These are phyloP conservation scores for Boleophthalmus pectinirostris DNA, from an alignment of 2,113 vertebrate species.

Conservation along the genomic window DNA sequence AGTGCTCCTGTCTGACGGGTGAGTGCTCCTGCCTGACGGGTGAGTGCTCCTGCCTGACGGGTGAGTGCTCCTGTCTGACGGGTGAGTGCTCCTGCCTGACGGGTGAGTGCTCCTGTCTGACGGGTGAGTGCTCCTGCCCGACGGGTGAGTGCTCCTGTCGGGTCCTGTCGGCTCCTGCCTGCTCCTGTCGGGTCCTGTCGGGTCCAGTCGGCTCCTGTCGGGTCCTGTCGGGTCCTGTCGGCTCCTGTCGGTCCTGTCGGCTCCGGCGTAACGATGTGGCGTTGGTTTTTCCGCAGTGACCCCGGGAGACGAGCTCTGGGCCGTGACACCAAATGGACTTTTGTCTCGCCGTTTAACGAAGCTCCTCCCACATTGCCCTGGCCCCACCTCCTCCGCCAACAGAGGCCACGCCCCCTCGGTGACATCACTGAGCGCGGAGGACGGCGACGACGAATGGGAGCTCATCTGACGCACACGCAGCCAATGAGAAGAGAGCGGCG, in stretches of 20 bases:
- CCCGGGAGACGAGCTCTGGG: conserved; percentile 90
- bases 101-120: conserved; percentile 65
- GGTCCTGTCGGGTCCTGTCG: too few species aligned
- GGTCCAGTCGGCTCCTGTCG: too few species aligned
- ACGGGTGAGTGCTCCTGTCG: conserved; percentile 78
- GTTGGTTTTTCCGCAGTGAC: conserved; percentile 82
- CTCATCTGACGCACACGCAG: conserved; percentile 84
- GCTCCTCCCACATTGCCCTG: conserved; percentile 82
- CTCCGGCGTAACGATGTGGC: too few species aligned
- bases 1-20: conserved; percentile 86
- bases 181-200: too few species aligned
- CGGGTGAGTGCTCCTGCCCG: conserved; percentile 77
- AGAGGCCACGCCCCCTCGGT: conserved; percentile 73
- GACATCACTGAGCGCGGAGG: conserved; percentile 76
- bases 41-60: conserved; percentile 84
- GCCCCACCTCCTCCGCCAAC: conserved; percentile 77
- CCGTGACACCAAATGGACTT: conserved; percentile 80
- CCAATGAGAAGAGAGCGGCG: not conserved
- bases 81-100: conserved; percentile 84
- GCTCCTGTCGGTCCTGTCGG: too few species aligned
- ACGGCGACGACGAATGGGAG: conserved; percentile 96
- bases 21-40: conserved; percentile 15
- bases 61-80: conserved; percentile 61
- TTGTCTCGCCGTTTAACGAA: conserved; percentile 91
- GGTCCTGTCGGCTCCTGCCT: too few species aligned